phyloP scores from a whole-genome alignment of 2,797 vertebrate genomes.

The Clarias fuscus region DNA sequence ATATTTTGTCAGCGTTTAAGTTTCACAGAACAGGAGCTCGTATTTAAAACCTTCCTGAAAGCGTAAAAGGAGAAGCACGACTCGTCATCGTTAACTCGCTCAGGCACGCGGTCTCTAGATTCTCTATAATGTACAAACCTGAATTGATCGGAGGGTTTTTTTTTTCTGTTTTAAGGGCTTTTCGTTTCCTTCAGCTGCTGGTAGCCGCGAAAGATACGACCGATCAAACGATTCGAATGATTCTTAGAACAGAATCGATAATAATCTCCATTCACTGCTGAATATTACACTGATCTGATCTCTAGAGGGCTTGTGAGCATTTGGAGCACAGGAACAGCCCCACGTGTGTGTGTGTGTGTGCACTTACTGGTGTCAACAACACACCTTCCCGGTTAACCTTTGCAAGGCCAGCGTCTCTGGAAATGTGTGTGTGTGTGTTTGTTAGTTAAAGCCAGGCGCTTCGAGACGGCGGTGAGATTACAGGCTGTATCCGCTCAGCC shows the following conservation, averaged over 20 bases:
- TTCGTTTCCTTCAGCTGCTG: slow-evolving; percentile 25
- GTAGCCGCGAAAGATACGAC: slow-evolving; percentile 32
- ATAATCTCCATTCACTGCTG: slow-evolving; percentile 39
- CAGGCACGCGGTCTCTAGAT: slow-evolving; percentile 26
- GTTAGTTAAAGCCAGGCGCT: slow-evolving; percentile 21
- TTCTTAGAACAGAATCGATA: slow-evolving; percentile 81
- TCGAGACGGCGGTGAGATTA: slow-evolving; percentile 30
- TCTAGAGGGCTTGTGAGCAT: slow-evolving; percentile 20
- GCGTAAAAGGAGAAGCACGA: slow-evolving; percentile 21
- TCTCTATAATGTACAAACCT: slow-evolving; percentile 34
- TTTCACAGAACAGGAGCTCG: slow-evolving; percentile 8
- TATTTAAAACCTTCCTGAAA: slow-evolving; percentile 29
- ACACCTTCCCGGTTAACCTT: background rate
- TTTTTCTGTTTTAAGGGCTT: background rate
- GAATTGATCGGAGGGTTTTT: background rate
- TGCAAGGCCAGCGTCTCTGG: background rate
- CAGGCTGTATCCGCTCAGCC: slow-evolving; percentile 29
- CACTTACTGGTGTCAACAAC: background rate
- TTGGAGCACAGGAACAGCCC: slow-evolving; percentile 10
- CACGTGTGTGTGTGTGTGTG: background rate
- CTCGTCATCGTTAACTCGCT: slow-evolving; percentile 6
- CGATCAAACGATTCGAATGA: slow-evolving; percentile 51
- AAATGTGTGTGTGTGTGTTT: background rate
- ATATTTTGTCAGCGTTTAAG: background rate
- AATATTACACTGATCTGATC: background rate